These are phyloP conservation scores for Sternotherus odoratus DNA, from an alignment of 2,797 vertebrate genomes.

Conservation along the genomic window DNA sequence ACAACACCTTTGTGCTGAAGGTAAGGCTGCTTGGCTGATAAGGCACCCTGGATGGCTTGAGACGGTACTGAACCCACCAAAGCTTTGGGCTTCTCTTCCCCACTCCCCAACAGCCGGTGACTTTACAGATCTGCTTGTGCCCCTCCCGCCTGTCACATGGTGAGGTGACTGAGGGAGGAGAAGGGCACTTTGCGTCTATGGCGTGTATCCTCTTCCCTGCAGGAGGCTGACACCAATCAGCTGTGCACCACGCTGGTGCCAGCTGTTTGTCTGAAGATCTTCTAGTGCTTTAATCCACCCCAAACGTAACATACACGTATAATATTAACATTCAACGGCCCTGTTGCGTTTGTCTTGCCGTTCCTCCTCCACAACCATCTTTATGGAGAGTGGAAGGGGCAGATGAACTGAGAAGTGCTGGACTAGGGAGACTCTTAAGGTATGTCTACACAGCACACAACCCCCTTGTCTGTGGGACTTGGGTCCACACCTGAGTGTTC, in stretches of 20 bases:
- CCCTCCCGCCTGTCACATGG: background rate
- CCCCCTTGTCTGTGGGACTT: background rate
- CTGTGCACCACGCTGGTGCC: background rate
- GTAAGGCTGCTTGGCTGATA: constrained; percentile 72
- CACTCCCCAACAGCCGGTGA: background rate
- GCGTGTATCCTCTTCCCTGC: background rate
- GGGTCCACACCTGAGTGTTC: background rate
- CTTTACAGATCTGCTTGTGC: background rate
- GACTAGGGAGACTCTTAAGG: background rate
- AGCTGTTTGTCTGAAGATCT: background rate
- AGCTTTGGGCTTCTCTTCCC: background rate
- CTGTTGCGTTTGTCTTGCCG: background rate
- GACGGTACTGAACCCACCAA: background rate
- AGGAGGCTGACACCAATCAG: background rate
- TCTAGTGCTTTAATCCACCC: background rate
- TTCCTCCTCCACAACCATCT: background rate
- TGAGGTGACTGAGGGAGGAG: background rate
- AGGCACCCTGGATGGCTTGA: background rate
- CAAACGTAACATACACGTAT: background rate
- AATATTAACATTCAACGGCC: background rate
- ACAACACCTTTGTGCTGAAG: constrained; percentile 99
- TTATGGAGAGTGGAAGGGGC: background rate
- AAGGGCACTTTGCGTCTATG: background rate
- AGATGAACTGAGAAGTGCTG: background rate
- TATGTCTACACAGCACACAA: background rate